Evolutionary conservation across 1,140 invertebrate species (phyloP).

Genomic region (Rhopalosiphum padi): DNA sequence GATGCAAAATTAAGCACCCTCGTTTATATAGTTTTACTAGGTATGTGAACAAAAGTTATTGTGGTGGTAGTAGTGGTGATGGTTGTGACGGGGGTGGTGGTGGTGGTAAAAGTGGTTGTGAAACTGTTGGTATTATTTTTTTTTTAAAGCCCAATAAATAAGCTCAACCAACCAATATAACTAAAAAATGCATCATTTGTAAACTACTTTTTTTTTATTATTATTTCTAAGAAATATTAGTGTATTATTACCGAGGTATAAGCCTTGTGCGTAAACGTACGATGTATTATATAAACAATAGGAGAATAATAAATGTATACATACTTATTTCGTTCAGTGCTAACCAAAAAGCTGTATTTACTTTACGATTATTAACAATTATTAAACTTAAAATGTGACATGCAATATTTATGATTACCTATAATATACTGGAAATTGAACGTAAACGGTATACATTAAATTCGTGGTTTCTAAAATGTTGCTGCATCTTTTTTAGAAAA

Average conservation of each 20-base stretch:
- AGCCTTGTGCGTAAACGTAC: not conserved
- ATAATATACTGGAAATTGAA: too few species aligned
- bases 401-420: too few species aligned
- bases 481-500: too few species aligned
- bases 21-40: not conserved
- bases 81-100: too few species aligned
- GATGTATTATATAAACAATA: not conserved
- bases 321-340: not conserved
- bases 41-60: not conserved
- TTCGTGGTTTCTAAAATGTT: too few species aligned
- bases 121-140: not conserved
- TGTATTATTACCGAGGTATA: not conserved
- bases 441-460: too few species aligned
- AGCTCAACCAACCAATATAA: not conserved
- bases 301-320: not conserved
- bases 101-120: not conserved
- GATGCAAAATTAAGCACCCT: conserved; percentile 1
- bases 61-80: not conserved
- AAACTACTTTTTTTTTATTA: not conserved
- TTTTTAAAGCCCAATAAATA: not conserved
- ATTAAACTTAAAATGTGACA: not conserved
- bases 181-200: conserved; percentile 1
- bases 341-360: not conserved
- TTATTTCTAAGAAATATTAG: not conserved
- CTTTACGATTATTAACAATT: not conserved